A percentile compares a stretch with the other conserved stretches of the same genome.
Evolutionary conservation across 2,888 invertebrate species (phyloP).

Genomic region (Monoplex corrugatus): DNA sequence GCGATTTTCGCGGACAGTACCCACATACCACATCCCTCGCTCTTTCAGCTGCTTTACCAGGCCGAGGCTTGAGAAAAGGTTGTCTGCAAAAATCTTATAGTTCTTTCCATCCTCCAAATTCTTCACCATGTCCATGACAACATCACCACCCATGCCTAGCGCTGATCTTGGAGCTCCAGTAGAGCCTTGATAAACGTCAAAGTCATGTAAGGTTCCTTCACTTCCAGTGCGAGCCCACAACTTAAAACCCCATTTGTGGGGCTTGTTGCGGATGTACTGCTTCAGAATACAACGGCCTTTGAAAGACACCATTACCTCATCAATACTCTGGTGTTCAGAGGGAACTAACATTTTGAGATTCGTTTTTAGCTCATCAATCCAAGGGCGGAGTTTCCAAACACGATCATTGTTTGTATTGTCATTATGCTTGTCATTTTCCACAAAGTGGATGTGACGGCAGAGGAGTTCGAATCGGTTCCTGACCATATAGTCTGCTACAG

Average conservation of each 20-base stretch:
- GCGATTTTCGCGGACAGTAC: constrained; percentile 54
- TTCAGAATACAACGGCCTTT: constrained; percentile 61
- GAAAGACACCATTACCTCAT: constrained; percentile 74
- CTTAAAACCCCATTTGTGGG: constrained; percentile 54
- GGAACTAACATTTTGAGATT: no score
- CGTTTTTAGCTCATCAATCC: no score
- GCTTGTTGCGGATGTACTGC: constrained; percentile 57
- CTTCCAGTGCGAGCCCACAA: constrained; percentile 44
- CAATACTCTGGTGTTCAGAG: constrained; percentile 69
- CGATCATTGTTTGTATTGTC: no score
- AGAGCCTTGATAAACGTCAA: constrained; percentile 52
- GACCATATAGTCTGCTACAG: no score
- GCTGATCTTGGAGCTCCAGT: not conserved
- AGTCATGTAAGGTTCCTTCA: constrained; percentile 52
- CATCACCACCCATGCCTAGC: constrained; percentile 50
- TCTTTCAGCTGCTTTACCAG: constrained; percentile 45
- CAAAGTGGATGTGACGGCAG: no score
- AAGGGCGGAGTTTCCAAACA: no score
- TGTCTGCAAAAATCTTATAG: constrained; percentile 54
- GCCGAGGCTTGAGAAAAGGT: constrained; percentile 40
- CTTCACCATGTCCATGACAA: constrained; percentile 50
- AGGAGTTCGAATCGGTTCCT: no score
- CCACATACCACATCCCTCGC: constrained; percentile 38
- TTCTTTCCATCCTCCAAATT: constrained; percentile 47
- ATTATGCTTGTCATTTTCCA: no score